Conservation (phyloP, 2,888 invertebrate genomes). For the Chloroclystis v-ata region DNA sequence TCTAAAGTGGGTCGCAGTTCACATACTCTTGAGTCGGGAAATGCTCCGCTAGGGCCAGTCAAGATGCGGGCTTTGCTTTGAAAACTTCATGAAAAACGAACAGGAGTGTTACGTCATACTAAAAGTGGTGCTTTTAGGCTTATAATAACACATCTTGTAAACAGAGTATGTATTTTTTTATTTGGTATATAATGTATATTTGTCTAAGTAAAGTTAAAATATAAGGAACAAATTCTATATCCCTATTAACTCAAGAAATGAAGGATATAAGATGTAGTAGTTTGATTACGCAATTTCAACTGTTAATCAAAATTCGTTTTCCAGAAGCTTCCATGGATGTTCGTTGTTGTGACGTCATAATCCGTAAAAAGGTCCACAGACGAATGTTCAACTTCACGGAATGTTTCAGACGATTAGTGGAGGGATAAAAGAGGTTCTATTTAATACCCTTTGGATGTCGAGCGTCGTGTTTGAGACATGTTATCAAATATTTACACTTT, state of each 20-base stretch:
- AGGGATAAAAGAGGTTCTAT: conserved; percentile 11
- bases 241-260: too few species aligned
- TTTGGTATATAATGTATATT: too few species aligned
- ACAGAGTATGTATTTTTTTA: too few species aligned
- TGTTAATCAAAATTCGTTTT: not conserved
- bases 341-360: conserved; percentile 13
- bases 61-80: conserved; percentile 11
- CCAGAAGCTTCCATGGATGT: not conserved
- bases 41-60: conserved; percentile 6
- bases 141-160: too few species aligned
- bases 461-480: too few species aligned
- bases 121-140: too few species aligned
- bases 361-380: conserved; percentile 17
- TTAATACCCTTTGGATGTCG: conserved; percentile 4
- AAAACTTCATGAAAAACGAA: conserved; percentile 9
- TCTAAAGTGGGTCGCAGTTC: conserved; percentile 27
- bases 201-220: too few species aligned
- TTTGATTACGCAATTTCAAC: too few species aligned
- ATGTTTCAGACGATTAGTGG: conserved; percentile 11
- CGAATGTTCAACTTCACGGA: conserved; percentile 11
- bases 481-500: too few species aligned
- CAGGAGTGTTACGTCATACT: not conserved
- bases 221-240: too few species aligned
- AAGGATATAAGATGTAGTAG: too few species aligned
- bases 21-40: conserved; percentile 15